Evolutionary conservation across 1,140 invertebrate genomes (phyloP).

Genomic region (Trachymyrmex cornetzi): DNA sequence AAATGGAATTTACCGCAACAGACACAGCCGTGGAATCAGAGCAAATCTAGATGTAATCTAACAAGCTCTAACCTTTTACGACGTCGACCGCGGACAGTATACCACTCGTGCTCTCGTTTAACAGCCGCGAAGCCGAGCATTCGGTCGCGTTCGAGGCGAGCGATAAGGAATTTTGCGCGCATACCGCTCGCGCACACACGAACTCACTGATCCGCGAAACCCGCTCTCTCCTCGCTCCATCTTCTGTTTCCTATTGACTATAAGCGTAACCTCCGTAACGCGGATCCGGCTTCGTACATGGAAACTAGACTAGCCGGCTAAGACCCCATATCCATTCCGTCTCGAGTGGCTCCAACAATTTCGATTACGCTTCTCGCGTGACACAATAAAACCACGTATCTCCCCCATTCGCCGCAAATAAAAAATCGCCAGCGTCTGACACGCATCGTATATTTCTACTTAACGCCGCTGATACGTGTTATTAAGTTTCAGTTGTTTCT

Average conservation of each 20-base stretch:
- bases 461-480: neutral
- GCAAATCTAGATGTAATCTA: constrained; percentile 38
- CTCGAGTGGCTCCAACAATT: constrained; percentile 60
- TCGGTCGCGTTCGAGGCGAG: constrained; percentile 53
- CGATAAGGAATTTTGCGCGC: constrained; percentile 72
- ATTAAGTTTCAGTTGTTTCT: neutral
- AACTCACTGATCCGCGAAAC: constrained; percentile 81
- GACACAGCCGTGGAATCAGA: neutral
- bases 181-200: constrained; percentile 66
- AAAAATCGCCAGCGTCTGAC: constrained; percentile 40
- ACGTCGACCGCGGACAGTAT: constrained; percentile 14
- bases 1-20: neutral
- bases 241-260: constrained; percentile 79
- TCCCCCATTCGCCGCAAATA: neutral
- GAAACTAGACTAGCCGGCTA: constrained; percentile 62
- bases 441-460: constrained; percentile 49
- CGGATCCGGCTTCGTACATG: constrained; percentile 73
- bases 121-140: constrained; percentile 61
- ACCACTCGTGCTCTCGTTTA: constrained; percentile 52
- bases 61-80: constrained; percentile 46
- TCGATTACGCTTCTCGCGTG: constrained; percentile 64
- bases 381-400: constrained; percentile 53
- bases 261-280: constrained; percentile 65
- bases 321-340: constrained; percentile 36
- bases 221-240: constrained; percentile 76